phyloP scores from a whole-genome alignment of 2,888 invertebrate genomes.

The Cinara cedri region DNA sequence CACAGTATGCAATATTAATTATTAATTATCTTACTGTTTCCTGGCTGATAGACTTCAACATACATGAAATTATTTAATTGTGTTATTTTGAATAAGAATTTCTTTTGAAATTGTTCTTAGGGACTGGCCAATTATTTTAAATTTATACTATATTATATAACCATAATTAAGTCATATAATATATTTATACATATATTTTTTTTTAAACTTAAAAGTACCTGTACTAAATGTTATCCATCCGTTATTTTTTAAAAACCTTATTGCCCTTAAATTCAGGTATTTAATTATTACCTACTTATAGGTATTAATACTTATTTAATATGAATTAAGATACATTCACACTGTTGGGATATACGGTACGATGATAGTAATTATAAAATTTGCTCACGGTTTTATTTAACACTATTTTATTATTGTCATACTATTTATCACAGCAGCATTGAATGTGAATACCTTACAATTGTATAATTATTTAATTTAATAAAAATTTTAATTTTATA shows the following conservation, averaged over 20 bases:
- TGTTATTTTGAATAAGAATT: not conserved
- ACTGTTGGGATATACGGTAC: no score
- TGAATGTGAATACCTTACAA: no score
- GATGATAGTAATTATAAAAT: no score
- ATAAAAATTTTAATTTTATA: not conserved
- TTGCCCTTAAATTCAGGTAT: conserved; percentile 42
- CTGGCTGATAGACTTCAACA: no score
- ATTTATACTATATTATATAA: not conserved
- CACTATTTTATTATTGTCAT: no score
- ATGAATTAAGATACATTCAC: no score
- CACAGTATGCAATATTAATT: not conserved
- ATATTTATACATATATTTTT: not conserved
- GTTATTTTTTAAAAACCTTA: conserved; percentile 31
- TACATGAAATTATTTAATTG: no score
- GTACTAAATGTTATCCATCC: conserved; percentile 38
- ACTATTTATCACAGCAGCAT: no score
- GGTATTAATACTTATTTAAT: not conserved
- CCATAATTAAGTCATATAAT: not conserved
- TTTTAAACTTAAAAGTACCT: conserved; percentile 16
- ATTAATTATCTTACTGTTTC: no score
- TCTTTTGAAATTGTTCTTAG: not conserved
- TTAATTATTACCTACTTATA: conserved; percentile 3
- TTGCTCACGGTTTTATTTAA: no score
- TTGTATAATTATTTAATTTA: not conserved
- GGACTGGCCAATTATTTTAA: not conserved